Percentiles rank a stretch among this genome's conserved stretches.
Evolutionary conservation across 2,797 vertebrate genomes (phyloP).

Genomic region (Pantherophis vulpinus): DNA sequence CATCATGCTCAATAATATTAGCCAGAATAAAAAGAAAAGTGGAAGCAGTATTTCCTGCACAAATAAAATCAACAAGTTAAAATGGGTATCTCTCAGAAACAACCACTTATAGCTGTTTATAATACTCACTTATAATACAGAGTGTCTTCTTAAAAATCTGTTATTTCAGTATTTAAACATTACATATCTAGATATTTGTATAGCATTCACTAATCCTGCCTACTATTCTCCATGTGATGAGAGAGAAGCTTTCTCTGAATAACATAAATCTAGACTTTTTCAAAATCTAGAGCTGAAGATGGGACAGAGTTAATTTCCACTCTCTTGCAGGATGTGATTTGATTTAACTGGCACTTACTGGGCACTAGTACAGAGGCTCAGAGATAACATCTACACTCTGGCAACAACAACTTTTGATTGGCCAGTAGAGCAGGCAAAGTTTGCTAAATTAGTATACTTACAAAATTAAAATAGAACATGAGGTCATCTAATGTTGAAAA

Average conservation of each 20-base stretch:
- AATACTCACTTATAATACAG: neutral
- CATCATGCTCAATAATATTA: slow-evolving; percentile 78
- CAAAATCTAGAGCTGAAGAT: neutral
- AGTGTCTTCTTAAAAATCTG: neutral
- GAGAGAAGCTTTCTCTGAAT: neutral
- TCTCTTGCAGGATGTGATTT: neutral
- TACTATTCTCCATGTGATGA: neutral
- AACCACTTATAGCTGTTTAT: fast-evolving
- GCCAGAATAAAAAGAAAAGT: slow-evolving; percentile 72
- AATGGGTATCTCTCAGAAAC: neutral
- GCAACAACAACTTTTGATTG: neutral
- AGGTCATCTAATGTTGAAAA: neutral
- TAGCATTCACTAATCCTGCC: neutral
- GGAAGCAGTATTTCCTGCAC: slow-evolving; percentile 75
- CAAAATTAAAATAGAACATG: neutral
- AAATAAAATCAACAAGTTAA: slow-evolving; percentile 23
- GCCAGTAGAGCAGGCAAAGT: neutral
- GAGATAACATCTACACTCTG: neutral
- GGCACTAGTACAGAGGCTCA: neutral
- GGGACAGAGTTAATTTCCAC: neutral
- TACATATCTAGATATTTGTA: neutral
- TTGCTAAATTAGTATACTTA: neutral
- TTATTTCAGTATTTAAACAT: neutral
- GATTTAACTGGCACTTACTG: neutral
- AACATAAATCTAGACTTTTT: neutral